A percentile compares a stretch with the other conserved stretches of the same genome.
Conservation (phyloP, 2,113 vertebrate genomes). For the Gnathonemus longibarbis region DNA sequence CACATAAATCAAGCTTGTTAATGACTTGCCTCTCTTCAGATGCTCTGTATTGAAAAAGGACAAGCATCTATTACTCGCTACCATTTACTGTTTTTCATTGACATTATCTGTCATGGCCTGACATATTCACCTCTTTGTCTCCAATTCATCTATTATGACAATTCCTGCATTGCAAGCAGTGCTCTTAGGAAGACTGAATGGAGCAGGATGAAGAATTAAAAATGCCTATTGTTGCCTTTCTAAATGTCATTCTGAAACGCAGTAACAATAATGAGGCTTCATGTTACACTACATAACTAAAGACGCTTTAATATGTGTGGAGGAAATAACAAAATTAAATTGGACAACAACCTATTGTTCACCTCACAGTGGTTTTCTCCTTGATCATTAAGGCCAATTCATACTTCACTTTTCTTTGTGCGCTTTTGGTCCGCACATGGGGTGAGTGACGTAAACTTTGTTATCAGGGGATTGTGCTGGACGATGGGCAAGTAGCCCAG, state of each 20-base stretch:
- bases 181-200: not conserved
- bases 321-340: not conserved
- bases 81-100: not conserved
- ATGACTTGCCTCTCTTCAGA: not conserved
- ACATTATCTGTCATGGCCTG: not conserved
- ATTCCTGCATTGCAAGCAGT: not conserved
- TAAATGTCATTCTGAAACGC: not conserved
- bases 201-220: not conserved
- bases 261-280: not conserved
- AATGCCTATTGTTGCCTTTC: not conserved
- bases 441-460: not conserved
- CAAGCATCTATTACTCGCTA: slow-evolving; percentile 4
- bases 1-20: slow-evolving; percentile 12
- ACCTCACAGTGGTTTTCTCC: not conserved
- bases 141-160: not conserved
- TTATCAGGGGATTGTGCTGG: not conserved
- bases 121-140: not conserved
- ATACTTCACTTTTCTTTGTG: not conserved
- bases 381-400: not conserved
- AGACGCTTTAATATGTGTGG: not conserved
- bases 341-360: not conserved
- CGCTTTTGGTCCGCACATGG: not conserved
- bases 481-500: not conserved
- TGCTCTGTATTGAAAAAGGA: not conserved
- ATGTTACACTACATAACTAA: not conserved